A percentile compares a stretch with the other conserved stretches of the same genome.
Conservation (phyloP, 2,888 invertebrate species). For the Lasioglossum leucozonium region DNA sequence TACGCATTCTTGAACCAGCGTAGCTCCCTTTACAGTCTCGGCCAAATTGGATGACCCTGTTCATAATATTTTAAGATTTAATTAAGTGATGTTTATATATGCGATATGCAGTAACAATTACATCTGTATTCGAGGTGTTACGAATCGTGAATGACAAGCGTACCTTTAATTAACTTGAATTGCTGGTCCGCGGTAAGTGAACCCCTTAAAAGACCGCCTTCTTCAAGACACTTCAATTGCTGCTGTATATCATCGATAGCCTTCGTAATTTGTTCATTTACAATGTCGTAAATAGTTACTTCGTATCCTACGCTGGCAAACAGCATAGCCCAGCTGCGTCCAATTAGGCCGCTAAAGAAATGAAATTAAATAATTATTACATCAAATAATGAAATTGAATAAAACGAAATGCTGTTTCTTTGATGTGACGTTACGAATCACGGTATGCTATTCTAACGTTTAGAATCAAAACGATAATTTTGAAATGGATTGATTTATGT, state of each 20-base stretch:
- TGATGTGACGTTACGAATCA: background rate
- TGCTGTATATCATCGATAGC: conserved; percentile 91
- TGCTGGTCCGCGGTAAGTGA: conserved; percentile 91
- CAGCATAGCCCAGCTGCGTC: conserved; percentile 98
- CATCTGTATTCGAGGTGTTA: background rate
- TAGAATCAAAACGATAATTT: background rate
- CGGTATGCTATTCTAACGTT: background rate
- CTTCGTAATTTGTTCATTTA: conserved; percentile 89
- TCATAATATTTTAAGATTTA: conserved; percentile 45
- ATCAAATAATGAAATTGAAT: background rate
- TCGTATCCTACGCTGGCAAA: conserved; percentile 96
- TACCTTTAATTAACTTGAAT: conserved; percentile 91
- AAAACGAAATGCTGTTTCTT: background rate
- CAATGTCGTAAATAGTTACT: conserved; percentile 94
- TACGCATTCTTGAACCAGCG: conserved; percentile 96
- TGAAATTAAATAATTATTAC: conserved; percentile 21
- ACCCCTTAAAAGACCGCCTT: conserved; percentile 91
- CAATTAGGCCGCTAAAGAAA: conserved; percentile 94
- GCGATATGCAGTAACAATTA: background rate
- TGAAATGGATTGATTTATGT: background rate
- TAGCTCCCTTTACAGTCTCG: conserved; percentile 90
- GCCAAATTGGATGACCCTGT: conserved; percentile 89
- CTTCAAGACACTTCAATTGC: conserved; percentile 90
- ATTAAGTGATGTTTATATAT: background rate
- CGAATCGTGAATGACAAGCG: background rate